Evolutionary conservation across 2,888 invertebrate species (phyloP).

Genomic region (Lycaena phlaeas): DNA sequence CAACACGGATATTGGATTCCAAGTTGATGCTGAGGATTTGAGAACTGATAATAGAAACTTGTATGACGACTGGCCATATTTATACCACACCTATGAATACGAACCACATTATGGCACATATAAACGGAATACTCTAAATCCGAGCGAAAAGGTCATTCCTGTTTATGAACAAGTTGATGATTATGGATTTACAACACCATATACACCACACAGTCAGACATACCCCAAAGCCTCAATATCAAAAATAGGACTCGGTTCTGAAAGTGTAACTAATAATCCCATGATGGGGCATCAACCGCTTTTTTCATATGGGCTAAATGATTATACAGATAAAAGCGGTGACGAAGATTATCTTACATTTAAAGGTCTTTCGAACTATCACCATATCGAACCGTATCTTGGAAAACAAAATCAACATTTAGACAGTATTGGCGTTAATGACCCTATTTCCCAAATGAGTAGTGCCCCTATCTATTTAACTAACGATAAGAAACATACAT

Average conservation of each 20-base stretch:
- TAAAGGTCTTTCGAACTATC: constrained; percentile 40
- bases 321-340: constrained; percentile 41
- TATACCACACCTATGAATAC: constrained; percentile 43
- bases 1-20: constrained; percentile 26
- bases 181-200: constrained; percentile 23
- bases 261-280: constrained; percentile 37
- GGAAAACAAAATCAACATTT: not conserved
- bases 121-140: constrained; percentile 15
- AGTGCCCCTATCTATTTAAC: too few relatives aligned
- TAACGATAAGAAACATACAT: too few relatives aligned
- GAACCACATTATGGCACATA: constrained; percentile 31
- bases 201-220: constrained; percentile 11
- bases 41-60: constrained; percentile 35
- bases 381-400: constrained; percentile 18
- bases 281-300: constrained; percentile 42
- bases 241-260: constrained; percentile 16
- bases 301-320: constrained; percentile 46
- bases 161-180: constrained; percentile 43
- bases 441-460: too few relatives aligned
- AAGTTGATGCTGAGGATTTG: constrained; percentile 44
- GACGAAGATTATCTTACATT: constrained; percentile 43
- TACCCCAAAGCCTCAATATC: constrained; percentile 18
- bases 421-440: too few relatives aligned
- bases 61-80: constrained; percentile 44
- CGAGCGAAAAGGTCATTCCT: constrained; percentile 34